A percentile compares a stretch with the other conserved stretches of the same genome.
phyloP scores from a whole-genome alignment of 1,140 invertebrate species.

The Dinoponera quadriceps region DNA sequence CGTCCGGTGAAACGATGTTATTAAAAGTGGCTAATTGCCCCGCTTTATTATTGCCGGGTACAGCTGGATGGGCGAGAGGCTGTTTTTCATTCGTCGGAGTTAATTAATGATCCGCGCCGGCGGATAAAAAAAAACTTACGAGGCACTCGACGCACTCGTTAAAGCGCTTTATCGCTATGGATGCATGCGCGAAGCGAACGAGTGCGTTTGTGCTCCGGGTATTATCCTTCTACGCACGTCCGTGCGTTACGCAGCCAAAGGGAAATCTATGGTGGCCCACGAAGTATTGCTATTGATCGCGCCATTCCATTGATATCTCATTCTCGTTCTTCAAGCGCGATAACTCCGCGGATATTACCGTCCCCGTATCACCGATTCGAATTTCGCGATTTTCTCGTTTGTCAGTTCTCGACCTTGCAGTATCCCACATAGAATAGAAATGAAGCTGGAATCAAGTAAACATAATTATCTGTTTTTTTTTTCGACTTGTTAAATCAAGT shows the following conservation, averaged over 20 bases:
- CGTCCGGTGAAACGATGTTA: slow-evolving; percentile 69
- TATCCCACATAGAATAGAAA: no score
- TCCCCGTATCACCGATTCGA: neutral
- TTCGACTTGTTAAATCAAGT: no score
- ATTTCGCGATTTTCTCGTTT: no score
- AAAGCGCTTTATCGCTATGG: slow-evolving; percentile 69
- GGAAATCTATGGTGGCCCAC: slow-evolving; percentile 10
- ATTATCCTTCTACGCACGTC: slow-evolving; percentile 62
- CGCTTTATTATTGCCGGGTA: slow-evolving; percentile 69
- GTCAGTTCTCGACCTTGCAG: no score
- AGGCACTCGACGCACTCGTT: slow-evolving; percentile 72
- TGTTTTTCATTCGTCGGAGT: slow-evolving; percentile 70
- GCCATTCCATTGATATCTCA: slow-evolving; percentile 5
- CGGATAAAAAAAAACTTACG: slow-evolving; percentile 50
- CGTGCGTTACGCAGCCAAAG: slow-evolving; percentile 27
- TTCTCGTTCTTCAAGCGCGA: slow-evolving; percentile 5
- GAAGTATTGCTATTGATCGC: slow-evolving; percentile 2
- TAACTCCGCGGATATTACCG: neutral
- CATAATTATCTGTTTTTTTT: no score
- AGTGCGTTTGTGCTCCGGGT: slow-evolving; percentile 51
- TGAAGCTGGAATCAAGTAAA: no score
- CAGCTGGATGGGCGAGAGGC: slow-evolving; percentile 66
- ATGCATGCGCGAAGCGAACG: slow-evolving; percentile 64
- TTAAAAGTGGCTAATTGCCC: slow-evolving; percentile 75
- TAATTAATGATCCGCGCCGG: slow-evolving; percentile 71